These are phyloP conservation scores for Strix occidentalis DNA, from an alignment of 2,797 vertebrate species.

Conservation along the genomic window DNA sequence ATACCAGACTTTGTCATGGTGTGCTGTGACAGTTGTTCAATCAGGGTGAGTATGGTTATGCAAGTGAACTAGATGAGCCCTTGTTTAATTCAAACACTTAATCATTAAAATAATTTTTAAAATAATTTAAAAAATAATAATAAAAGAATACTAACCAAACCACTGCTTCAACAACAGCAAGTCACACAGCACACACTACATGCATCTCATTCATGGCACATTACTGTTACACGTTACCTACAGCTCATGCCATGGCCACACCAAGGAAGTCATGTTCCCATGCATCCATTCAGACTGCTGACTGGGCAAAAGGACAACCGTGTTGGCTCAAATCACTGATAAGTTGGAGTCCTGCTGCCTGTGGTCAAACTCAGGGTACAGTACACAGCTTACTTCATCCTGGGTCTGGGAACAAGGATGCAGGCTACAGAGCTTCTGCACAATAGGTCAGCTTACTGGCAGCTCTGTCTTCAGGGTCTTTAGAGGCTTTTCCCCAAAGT, in stretches of 20 bases:
- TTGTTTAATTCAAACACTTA: not conserved
- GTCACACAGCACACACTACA: not conserved
- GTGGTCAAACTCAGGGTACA: not conserved
- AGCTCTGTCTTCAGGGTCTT: not conserved
- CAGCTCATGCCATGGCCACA: not conserved
- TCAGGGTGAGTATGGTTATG: not conserved
- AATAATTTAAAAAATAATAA: not conserved
- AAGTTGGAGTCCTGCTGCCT: not conserved
- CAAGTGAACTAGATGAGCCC: not conserved
- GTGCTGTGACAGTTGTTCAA: not conserved
- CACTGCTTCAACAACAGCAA: not conserved
- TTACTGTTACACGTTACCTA: not conserved
- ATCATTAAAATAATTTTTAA: not conserved
- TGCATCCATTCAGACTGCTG: not conserved
- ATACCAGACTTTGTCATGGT: not conserved
- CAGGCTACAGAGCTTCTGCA: not conserved
- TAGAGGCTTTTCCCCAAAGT: not conserved
- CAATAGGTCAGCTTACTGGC: not conserved
- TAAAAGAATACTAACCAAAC: not conserved
- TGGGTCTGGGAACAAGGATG: not conserved
- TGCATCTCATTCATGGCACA: not conserved
- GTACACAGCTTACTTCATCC: not conserved
- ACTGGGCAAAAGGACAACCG: not conserved
- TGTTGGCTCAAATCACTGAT: not conserved
- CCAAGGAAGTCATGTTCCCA: not conserved